Conservation (phyloP, 2,888 invertebrate species). For the Apamea monoglypha region DNA sequence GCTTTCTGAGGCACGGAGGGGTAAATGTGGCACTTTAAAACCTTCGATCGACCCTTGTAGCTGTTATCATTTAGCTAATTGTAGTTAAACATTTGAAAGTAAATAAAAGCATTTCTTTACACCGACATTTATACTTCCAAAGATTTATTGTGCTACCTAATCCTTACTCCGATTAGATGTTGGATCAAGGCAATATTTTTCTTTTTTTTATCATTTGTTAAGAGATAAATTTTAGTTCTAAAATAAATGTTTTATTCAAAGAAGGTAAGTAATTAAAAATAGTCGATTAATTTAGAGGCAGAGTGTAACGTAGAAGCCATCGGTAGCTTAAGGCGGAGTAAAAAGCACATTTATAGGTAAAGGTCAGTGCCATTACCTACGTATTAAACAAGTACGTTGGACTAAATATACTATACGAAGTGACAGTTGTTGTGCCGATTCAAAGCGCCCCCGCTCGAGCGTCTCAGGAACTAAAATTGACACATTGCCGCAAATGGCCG, state of each 20-base stretch:
- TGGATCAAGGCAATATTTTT: constrained; percentile 47
- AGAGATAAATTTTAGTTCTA: constrained; percentile 24
- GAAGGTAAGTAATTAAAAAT: constrained; percentile 45
- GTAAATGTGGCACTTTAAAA: neutral
- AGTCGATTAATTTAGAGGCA: constrained; percentile 11
- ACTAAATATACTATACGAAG: too few species aligned
- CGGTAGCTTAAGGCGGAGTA: neutral
- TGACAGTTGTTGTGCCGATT: too few species aligned
- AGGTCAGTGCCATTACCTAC: too few species aligned
- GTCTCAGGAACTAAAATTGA: too few species aligned
- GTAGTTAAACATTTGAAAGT: constrained; percentile 17
- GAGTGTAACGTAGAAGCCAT: constrained; percentile 7
- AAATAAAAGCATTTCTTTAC: constrained; percentile 42
- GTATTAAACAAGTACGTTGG: too few species aligned
- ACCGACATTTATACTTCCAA: constrained; percentile 31
- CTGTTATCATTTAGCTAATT: neutral
- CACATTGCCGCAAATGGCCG: too few species aligned
- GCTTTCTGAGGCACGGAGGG: neutral
- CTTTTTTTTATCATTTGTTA: constrained; percentile 27
- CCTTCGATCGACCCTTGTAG: neutral
- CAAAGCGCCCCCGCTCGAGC: too few species aligned
- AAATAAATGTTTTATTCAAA: constrained; percentile 28
- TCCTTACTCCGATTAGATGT: constrained; percentile 56
- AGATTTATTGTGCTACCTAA: constrained; percentile 57
- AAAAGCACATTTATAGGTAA: too few species aligned